Base-by-base conservation (phyloP, 2,113 vertebrate genomes). In the Protomyctophum bolini region DNA sequence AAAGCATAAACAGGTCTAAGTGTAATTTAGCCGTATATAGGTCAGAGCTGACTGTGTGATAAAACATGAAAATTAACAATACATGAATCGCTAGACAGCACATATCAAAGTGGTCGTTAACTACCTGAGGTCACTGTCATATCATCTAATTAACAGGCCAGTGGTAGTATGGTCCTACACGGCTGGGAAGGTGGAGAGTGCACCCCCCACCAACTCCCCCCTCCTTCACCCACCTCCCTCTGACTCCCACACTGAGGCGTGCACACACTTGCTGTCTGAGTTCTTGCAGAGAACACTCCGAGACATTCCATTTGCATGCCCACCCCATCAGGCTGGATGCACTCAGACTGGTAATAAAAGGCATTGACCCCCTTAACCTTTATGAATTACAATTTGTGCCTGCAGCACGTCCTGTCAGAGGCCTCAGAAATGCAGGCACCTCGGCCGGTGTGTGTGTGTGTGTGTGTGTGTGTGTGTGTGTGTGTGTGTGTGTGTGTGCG, bases 381-480 rank as follows among this genome's bases (percentile, higher is more conserved):
- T 94, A 89, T 94, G 92, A 94, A 94, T 94, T 93, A 93, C 92
- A 94, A 94, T 94, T 94, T 94, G 92, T 94, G 93, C 91, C 92
- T 92, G 92, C 89, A 91, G 87, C 91, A 91, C 92, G 91, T 94
- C 92, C 92, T 94, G 93, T 94, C 92, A 94, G 87, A 91, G 87
- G 89, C 89, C 90, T 91, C 88, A 91, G 91, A 92, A 88, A 89
- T 91, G 88, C 90, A 90, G 91, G 92, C 92, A 92, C 92, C 90
- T 89, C 91, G 83, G 86, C 81, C 81, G 63, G 80, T 83, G 86
- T 86, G 82, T 88, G 86, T 88, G 87, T 41, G 33, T 41, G 33
- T 41, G 33, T 41, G 33, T 21, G 33, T 3, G 33, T 3, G 33
- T 3, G 33, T 3, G 33, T 3, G 33, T 3, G 33, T 3, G 33